These are phyloP conservation scores for Tupaia chinensis DNA, from an alignment of 2,113 vertebrate species.

Conservation along the genomic window DNA sequence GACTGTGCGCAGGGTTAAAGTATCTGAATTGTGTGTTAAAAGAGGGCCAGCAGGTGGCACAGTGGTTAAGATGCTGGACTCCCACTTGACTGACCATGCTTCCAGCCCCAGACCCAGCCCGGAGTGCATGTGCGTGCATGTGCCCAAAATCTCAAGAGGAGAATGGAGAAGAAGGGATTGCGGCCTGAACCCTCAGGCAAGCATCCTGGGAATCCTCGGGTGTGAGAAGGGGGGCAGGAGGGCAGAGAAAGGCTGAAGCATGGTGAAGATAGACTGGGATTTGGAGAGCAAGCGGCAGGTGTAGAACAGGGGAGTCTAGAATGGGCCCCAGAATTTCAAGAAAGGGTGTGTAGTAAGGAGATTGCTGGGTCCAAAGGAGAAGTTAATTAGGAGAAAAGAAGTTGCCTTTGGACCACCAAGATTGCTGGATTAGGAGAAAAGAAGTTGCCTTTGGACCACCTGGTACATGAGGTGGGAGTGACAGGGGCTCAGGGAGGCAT, in stretches of 20 bases:
- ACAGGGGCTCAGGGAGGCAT: neutral
- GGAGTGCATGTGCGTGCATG: too few species aligned
- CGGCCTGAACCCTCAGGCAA: too few species aligned
- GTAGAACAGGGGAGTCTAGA: neutral
- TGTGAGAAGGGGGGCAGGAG: neutral
- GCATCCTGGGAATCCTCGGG: neutral
- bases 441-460: neutral
- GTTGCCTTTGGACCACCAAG: neutral
- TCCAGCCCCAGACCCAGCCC: too few species aligned
- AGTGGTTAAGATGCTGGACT: too few species aligned
- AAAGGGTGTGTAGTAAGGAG: neutral
- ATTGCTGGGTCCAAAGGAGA: neutral
- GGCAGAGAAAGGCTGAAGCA: too few species aligned
- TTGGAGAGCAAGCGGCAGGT: neutral
- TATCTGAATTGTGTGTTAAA: neutral
- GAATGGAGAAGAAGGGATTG: too few species aligned
- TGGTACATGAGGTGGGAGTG: too few species aligned
- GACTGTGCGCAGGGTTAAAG: too few species aligned
- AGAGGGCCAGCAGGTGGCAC: neutral
- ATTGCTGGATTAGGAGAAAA: neutral
- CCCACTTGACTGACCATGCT: too few species aligned
- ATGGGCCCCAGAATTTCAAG: neutral
- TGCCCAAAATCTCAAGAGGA: too few species aligned
- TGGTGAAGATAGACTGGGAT: accelerated
- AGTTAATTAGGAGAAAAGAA: neutral